A percentile compares a stretch with the other conserved stretches of the same genome.
phyloP scores from a whole-genome alignment of 2,797 vertebrate species.

The Thripadectes ignobilis region DNA sequence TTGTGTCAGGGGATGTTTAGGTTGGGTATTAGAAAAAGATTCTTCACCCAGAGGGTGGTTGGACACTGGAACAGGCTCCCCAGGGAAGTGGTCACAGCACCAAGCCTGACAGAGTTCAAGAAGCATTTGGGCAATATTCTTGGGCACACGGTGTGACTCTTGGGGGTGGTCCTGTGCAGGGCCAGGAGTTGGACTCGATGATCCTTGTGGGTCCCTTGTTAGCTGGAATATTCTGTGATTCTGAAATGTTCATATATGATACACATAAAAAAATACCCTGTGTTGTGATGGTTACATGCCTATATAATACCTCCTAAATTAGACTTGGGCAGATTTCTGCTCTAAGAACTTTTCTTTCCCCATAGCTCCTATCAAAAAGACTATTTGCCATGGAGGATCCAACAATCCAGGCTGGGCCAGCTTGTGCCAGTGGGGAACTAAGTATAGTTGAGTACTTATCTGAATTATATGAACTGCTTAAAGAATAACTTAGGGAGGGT shows the following conservation, averaged over 20 bases:
- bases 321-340: not conserved
- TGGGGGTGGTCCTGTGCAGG: not conserved
- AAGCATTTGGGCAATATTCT: not conserved
- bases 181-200: not conserved
- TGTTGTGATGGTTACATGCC: not conserved
- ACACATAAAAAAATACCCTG: not conserved
- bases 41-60: not conserved
- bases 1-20: not conserved
- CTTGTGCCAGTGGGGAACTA: not conserved
- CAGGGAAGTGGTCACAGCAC: not conserved
- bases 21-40: not conserved
- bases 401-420: not conserved
- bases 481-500: not conserved
- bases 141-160: not conserved
- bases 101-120: not conserved
- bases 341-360: not conserved
- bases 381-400: not conserved
- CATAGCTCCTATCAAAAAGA: not conserved
- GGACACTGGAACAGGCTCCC: not conserved
- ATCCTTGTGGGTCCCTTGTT: not conserved
- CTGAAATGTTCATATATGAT: not conserved
- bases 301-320: not conserved
- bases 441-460: not conserved
- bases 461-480: not conserved
- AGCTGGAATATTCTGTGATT: not conserved